phyloP scores from a whole-genome alignment of 2,888 invertebrate species.

The Dynastes tityus region DNA sequence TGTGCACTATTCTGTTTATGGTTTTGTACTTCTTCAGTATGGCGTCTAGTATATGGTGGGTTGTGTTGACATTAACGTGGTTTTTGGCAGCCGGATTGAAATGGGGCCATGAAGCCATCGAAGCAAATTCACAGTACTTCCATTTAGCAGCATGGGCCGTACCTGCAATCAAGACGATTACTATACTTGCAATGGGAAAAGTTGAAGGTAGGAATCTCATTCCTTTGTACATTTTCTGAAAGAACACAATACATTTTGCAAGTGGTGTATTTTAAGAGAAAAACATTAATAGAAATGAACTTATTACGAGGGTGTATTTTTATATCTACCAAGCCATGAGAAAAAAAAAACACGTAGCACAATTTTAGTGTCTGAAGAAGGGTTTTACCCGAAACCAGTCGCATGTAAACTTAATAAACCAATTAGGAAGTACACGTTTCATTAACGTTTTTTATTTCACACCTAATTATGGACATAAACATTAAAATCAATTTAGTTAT shows the following conservation, averaged over 20 bases:
- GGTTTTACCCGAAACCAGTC: no score
- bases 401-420: no score
- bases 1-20: conserved; percentile 96
- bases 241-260: neutral
- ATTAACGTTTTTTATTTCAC: no score
- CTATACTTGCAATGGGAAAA: conserved; percentile 94
- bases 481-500: no score
- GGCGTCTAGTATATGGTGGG: conserved; percentile 99
- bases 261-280: neutral
- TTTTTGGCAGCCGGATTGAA: conserved; percentile 96
- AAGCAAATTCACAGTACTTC: conserved; percentile 97
- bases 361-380: no score
- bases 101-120: conserved; percentile 99
- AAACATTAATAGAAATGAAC: no score
- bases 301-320: no score
- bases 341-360: no score
- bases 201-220: conserved; percentile 85
- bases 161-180: conserved; percentile 95
- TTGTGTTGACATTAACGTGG: conserved; percentile 95
- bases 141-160: conserved; percentile 99
- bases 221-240: neutral
- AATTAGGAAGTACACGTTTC: no score
- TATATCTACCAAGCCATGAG: no score
- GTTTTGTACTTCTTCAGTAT: conserved; percentile 96
- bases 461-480: no score